Evolutionary conservation across 2,113 vertebrate species (phyloP).

Genomic region (Cyrtonyx montezumae): DNA sequence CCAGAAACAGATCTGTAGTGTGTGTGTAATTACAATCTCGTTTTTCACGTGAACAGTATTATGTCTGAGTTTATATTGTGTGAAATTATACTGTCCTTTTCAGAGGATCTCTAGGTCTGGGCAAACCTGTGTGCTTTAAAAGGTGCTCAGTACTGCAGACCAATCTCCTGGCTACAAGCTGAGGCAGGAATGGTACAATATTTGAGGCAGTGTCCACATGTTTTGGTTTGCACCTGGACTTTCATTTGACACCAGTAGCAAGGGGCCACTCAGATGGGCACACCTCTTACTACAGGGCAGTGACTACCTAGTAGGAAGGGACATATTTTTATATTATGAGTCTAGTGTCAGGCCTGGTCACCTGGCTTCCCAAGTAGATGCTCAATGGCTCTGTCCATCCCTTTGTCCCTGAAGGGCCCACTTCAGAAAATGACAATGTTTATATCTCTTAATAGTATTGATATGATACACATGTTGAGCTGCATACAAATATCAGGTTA

Average conservation of each 20-base stretch:
- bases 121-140: background rate
- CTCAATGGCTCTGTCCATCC: background rate
- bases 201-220: background rate
- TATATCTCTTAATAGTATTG: background rate
- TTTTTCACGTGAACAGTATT: background rate
- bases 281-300: background rate
- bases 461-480: background rate
- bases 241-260: background rate
- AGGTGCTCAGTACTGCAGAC: background rate
- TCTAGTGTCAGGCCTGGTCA: background rate
- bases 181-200: background rate
- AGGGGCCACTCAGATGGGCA: background rate
- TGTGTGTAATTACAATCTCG: rapidly evolving
- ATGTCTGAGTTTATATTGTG: background rate
- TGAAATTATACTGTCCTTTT: background rate
- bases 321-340: background rate
- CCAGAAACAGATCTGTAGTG: background rate
- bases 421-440: background rate
- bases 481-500: background rate
- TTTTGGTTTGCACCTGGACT: rapidly evolving
- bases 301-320: background rate
- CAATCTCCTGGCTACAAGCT: background rate
- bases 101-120: background rate
- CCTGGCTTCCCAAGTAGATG: background rate
- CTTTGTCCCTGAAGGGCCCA: background rate